Percentiles rank a stretch among this genome's conserved stretches.
Conservation (phyloP, 2,797 vertebrate genomes). For the Stomatorhinus walkeri region DNA sequence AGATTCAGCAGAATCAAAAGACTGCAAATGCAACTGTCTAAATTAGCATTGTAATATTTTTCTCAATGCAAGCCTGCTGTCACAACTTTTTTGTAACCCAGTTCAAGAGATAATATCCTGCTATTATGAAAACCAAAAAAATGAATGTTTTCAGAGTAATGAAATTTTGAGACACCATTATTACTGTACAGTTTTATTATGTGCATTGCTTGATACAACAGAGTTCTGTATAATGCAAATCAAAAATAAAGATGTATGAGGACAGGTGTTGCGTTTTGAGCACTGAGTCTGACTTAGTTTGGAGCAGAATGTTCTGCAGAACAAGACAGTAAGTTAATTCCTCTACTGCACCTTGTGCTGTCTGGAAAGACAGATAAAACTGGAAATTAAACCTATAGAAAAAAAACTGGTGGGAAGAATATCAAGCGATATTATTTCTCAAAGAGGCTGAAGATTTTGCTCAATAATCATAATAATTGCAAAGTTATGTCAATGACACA, state of each 20-base stretch:
- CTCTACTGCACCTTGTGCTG: background rate
- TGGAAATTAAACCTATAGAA: background rate
- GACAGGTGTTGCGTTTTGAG: background rate
- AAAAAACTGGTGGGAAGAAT: background rate
- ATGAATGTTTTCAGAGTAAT: background rate
- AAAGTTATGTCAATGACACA: background rate
- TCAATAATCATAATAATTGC: background rate
- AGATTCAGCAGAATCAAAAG: slow-evolving; percentile 5
- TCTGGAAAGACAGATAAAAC: background rate
- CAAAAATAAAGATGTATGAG: background rate
- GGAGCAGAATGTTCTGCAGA: background rate
- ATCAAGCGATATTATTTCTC: background rate
- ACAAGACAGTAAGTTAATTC: background rate
- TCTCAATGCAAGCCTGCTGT: background rate
- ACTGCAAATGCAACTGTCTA: background rate
- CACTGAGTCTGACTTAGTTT: background rate
- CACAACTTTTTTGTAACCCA: background rate
- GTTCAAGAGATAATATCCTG: background rate
- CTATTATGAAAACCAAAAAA: background rate
- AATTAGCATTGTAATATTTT: background rate
- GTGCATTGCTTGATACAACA: background rate
- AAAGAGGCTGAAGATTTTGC: background rate
- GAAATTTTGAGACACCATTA: background rate
- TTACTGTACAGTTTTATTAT: background rate
- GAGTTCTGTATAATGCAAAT: background rate